phyloP scores from a whole-genome alignment of 2,113 vertebrate species.

The Paramisgurnus dabryanus region DNA sequence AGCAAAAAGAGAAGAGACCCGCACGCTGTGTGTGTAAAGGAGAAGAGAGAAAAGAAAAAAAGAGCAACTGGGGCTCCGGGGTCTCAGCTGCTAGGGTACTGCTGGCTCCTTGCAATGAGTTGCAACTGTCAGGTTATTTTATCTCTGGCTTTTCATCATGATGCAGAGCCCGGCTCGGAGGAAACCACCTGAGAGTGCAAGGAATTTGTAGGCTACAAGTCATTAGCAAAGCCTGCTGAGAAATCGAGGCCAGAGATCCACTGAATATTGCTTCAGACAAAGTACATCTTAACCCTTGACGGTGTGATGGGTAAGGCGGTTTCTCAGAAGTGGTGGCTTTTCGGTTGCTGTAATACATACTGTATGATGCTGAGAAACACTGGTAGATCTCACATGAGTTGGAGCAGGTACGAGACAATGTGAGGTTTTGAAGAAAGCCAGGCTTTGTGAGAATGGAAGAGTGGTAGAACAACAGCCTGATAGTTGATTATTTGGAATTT shows the following conservation, averaged over 20 bases:
- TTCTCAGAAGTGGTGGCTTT: slow-evolving; percentile 58
- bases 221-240: slow-evolving; percentile 88
- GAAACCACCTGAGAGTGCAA: slow-evolving; percentile 96
- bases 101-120: slow-evolving; percentile 91
- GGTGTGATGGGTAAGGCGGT: slow-evolving; percentile 58
- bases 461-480: neutral
- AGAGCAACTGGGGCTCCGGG: slow-evolving; percentile 79
- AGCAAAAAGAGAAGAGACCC: slow-evolving; percentile 32
- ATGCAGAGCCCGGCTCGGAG: slow-evolving; percentile 85
- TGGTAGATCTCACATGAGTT: slow-evolving; percentile 14
- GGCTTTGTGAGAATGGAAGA: neutral
- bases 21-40: slow-evolving; percentile 37
- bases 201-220: slow-evolving; percentile 91
- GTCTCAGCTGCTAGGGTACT: slow-evolving; percentile 91
- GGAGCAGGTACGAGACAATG: neutral
- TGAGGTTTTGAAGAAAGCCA: slow-evolving; percentile 11
- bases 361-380: slow-evolving; percentile 56
- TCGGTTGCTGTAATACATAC: slow-evolving; percentile 63
- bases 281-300: slow-evolving; percentile 71
- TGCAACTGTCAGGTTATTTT: slow-evolving; percentile 99
- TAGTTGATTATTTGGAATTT: neutral
- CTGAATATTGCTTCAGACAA: slow-evolving; percentile 75
- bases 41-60: slow-evolving; percentile 49
- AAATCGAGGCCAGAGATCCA: slow-evolving; percentile 78
- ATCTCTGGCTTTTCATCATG: slow-evolving; percentile 98